phyloP scores from a whole-genome alignment of 2,888 invertebrate species.

The Dioctria linearis region DNA sequence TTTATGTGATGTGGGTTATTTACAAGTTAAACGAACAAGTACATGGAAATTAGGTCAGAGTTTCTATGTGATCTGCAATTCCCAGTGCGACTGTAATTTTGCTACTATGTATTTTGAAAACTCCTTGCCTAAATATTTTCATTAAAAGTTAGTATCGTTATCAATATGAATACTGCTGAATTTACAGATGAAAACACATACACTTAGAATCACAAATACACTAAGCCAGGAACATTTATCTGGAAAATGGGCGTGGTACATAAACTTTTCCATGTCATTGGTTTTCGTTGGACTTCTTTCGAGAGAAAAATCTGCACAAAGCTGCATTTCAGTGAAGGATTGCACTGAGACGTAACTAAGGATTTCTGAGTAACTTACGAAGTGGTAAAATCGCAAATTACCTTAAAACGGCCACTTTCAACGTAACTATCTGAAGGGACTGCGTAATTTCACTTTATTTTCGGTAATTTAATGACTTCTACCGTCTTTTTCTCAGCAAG shows the following conservation, averaged over 20 bases:
- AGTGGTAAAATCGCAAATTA: constrained; percentile 9
- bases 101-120: not conserved
- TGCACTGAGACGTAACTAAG: not conserved
- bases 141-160: constrained; percentile 15
- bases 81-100: too few relatives aligned
- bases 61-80: constrained; percentile 11
- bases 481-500: not conserved
- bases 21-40: constrained; percentile 31
- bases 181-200: not conserved
- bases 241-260: constrained; percentile 36
- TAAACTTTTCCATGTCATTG: constrained; percentile 28
- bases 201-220: not conserved
- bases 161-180: constrained; percentile 17
- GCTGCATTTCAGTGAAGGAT: constrained; percentile 25
- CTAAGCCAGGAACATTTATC: not conserved
- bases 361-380: not conserved
- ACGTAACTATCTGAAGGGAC: constrained; percentile 3
- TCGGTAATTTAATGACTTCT: constrained; percentile 26
- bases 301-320: constrained; percentile 7
- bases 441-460: constrained; percentile 28
- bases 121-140: constrained; percentile 14
- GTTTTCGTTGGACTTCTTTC: constrained; percentile 21
- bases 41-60: constrained; percentile 41
- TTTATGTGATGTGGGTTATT: constrained; percentile 39
- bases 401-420: constrained; percentile 16